These are phyloP conservation scores for Liasis olivaceus DNA, from an alignment of 2,797 vertebrate species.

Conservation along the genomic window DNA sequence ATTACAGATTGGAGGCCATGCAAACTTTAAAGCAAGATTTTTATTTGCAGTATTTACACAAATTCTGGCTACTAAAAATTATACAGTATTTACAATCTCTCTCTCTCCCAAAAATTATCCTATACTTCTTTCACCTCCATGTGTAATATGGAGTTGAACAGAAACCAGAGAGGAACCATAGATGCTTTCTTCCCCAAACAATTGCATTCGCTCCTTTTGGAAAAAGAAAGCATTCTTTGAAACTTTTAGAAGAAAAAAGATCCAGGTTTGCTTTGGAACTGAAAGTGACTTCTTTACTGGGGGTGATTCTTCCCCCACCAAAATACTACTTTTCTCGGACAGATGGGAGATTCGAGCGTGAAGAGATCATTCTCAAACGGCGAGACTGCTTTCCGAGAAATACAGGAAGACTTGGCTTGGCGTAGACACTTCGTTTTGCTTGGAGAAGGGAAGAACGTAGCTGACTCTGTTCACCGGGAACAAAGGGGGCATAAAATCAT, in stretches of 20 bases:
- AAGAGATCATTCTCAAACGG: too few species aligned
- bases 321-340: background rate
- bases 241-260: background rate
- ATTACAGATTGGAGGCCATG: background rate
- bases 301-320: background rate
- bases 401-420: background rate
- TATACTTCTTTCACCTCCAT: background rate
- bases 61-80: conserved; percentile 31
- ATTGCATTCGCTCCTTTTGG: background rate
- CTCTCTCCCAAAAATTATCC: background rate
- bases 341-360: background rate
- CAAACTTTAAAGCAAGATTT: conserved; percentile 1
- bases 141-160: background rate
- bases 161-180: background rate
- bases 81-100: conserved; percentile 25
- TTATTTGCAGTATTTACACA: conserved; percentile 17
- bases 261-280: background rate
- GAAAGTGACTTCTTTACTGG: background rate
- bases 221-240: background rate
- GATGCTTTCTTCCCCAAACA: background rate
- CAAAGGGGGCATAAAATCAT: too few species aligned
- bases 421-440: too few species aligned
- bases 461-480: too few species aligned
- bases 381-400: background rate
- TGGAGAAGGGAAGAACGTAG: too few species aligned